These are phyloP conservation scores for Poeciliopsis prolifica DNA, from an alignment of 2,113 vertebrate species.

Conservation along the genomic window DNA sequence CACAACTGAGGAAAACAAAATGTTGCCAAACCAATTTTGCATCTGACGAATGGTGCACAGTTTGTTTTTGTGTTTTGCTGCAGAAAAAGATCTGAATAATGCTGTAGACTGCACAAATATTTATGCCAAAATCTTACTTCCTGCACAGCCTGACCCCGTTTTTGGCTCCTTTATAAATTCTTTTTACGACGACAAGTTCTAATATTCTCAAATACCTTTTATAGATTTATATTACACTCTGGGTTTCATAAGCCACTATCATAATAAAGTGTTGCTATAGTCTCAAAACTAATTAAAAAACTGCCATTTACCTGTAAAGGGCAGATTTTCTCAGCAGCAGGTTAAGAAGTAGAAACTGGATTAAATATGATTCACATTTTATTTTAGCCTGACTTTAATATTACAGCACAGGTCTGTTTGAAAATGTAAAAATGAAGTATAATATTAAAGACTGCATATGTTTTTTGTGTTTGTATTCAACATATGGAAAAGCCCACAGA, in stretches of 20 bases:
- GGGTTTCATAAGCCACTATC: background rate
- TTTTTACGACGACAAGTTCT: background rate
- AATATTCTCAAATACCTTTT: background rate
- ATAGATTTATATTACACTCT: background rate
- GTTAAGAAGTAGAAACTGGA: background rate
- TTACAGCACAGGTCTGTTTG: background rate
- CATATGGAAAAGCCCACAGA: slow-evolving; percentile 2
- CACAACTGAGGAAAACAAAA: no score
- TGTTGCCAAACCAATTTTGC: no score
- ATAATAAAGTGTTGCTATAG: background rate
- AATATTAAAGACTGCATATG: background rate
- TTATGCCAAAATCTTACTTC: no score
- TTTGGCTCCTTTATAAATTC: no score
- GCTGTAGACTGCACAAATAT: no score
- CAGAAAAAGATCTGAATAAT: no score
- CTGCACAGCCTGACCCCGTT: no score
- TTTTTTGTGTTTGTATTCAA: background rate
- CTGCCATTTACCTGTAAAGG: background rate
- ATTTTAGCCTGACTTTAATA: background rate
- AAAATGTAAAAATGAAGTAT: background rate
- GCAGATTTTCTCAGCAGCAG: background rate
- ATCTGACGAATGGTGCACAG: no score
- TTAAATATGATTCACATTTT: background rate
- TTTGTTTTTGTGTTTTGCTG: no score
- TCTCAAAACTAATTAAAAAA: background rate